A percentile compares a stretch with the other conserved stretches of the same genome.
Conservation (phyloP, 2,797 vertebrate genomes). For the Vipera latastei region DNA sequence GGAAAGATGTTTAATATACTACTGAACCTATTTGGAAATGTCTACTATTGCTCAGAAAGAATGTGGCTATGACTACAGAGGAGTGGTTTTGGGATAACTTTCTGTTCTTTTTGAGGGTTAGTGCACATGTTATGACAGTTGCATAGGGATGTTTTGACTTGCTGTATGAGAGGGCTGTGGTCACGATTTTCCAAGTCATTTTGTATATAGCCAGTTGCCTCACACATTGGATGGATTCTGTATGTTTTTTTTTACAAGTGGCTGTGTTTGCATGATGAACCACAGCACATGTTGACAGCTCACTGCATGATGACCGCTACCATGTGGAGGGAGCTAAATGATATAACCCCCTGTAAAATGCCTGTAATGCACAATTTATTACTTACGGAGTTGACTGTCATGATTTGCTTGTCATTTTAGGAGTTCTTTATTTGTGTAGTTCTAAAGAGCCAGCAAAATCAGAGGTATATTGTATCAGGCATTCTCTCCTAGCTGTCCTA, state of each 20-base stretch:
- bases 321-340: background rate
- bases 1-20: conserved; percentile 28
- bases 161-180: background rate
- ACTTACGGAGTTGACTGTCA: background rate
- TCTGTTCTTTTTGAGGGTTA: accelerated
- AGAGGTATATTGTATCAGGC: background rate
- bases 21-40: conserved; percentile 43
- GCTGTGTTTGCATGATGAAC: background rate
- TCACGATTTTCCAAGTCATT: background rate
- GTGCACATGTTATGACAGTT: background rate
- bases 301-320: background rate
- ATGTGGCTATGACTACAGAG: background rate
- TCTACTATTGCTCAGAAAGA: background rate
- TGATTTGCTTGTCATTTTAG: background rate
- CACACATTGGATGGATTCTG: background rate
- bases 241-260: background rate
- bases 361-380: background rate
- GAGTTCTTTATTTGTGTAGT: background rate
- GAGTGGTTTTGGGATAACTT: background rate
- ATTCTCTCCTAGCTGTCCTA: background rate
- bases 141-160: background rate
- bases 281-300: background rate
- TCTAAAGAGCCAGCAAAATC: background rate
- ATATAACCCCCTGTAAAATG: background rate
- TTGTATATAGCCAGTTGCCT: background rate